These are phyloP conservation scores for Stomatorhinus walkeri DNA, from an alignment of 2,797 vertebrate species.

Conservation along the genomic window DNA sequence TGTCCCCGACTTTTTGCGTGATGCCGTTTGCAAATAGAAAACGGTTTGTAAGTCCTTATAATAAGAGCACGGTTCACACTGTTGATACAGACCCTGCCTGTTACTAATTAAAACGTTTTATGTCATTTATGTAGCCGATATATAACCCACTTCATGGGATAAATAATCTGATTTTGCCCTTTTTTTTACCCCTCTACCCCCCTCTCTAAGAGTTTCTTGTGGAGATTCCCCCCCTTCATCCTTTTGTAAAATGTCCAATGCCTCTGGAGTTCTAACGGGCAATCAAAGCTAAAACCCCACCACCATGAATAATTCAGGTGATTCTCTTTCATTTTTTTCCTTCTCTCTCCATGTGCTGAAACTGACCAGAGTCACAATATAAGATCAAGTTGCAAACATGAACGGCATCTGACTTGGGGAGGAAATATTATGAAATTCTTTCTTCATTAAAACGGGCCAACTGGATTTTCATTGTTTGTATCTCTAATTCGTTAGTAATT, in stretches of 20 bases:
- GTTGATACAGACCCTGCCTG: neutral
- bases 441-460: neutral
- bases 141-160: neutral
- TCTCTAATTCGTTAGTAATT: neutral
- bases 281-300: neutral
- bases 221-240: neutral
- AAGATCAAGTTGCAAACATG: neutral
- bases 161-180: neutral
- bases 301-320: neutral
- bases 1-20: neutral
- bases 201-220: neutral
- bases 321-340: neutral
- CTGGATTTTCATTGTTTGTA: neutral
- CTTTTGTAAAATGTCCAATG: neutral
- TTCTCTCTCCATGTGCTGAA: neutral
- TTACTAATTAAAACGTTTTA: neutral
- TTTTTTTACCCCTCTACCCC: neutral
- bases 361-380: neutral
- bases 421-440: neutral
- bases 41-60: neutral
- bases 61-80: neutral
- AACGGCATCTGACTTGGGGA: neutral
- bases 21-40: neutral
- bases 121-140: neutral
- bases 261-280: neutral